These are phyloP conservation scores for Lycaena phlaeas DNA, from an alignment of 2,888 invertebrate genomes.

Conservation along the genomic window DNA sequence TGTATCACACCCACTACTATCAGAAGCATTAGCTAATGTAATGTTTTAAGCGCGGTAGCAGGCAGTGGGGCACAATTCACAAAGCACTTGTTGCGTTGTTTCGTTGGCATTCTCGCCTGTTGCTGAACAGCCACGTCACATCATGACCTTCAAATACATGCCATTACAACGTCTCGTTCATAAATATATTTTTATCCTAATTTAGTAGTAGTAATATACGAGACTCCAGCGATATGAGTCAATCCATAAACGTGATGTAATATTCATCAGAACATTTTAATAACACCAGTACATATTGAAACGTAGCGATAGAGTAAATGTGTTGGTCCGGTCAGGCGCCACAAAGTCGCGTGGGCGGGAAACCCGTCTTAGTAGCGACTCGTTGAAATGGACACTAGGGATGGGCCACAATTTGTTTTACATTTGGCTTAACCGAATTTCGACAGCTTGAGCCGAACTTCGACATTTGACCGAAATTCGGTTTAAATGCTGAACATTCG, in stretches of 20 bases:
- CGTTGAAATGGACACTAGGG: conserved; percentile 36
- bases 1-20: conserved; percentile 8
- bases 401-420: too few relatives aligned
- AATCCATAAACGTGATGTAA: conserved; percentile 11
- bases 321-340: conserved; percentile 55
- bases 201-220: background rate
- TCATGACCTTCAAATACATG: conserved; percentile 44
- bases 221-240: background rate
- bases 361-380: conserved; percentile 57
- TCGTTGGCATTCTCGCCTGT: conserved; percentile 59
- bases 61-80: conserved; percentile 28
- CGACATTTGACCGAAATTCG: too few relatives aligned
- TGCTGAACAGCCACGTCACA: conserved; percentile 51
- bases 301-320: conserved; percentile 45
- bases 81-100: conserved; percentile 67
- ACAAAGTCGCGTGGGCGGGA: conserved; percentile 67
- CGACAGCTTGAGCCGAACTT: too few relatives aligned
- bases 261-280: conserved; percentile 14
- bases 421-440: too few relatives aligned
- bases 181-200: conserved; percentile 1
- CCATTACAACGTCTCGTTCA: conserved; percentile 21
- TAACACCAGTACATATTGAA: conserved; percentile 29
- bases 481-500: too few relatives aligned
- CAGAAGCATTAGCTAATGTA: conserved; percentile 36
- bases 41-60: conserved; percentile 42